Conservation (phyloP, 2,888 invertebrate genomes). For the Lepidochrysops patricia region DNA sequence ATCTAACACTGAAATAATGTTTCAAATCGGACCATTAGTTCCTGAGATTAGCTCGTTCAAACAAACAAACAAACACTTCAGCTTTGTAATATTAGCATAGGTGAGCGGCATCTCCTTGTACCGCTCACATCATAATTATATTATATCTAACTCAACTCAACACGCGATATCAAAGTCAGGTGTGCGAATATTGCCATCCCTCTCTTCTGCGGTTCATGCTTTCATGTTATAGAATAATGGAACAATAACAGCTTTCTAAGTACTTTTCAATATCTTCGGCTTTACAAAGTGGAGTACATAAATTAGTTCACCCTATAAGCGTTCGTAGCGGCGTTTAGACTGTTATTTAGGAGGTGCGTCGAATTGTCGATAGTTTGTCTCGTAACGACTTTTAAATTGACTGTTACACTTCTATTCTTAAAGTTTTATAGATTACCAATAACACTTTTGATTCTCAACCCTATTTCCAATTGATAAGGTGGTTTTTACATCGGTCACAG, state of each 20-base stretch:
- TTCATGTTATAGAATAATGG: neutral
- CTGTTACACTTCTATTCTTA: conserved; percentile 55
- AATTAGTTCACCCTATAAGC: conserved; percentile 19
- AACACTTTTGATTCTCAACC: neutral
- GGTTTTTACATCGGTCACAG: conserved; percentile 15
- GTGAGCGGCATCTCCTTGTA: no score
- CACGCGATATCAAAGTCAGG: no score
- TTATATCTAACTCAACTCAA: no score
- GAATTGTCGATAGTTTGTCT: conserved; percentile 52
- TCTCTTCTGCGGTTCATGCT: neutral
- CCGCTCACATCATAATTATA: no score
- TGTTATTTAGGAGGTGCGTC: conserved; percentile 52
- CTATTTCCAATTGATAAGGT: neutral
- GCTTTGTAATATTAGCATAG: no score
- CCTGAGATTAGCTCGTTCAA: no score
- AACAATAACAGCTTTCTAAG: neutral
- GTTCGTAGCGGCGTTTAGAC: conserved; percentile 37
- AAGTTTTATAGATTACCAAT: conserved; percentile 41
- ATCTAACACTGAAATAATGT: no score
- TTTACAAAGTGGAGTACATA: conserved; percentile 5
- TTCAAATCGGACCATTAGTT: no score
- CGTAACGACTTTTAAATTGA: conserved; percentile 48
- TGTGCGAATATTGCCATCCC: no score
- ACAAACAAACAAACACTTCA: no score
- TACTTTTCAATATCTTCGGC: neutral